Percentiles rank a stretch among this genome's conserved stretches.
Conservation (phyloP, 2,797 vertebrate genomes). For the Tokudaia tokunoshimensis region DNA sequence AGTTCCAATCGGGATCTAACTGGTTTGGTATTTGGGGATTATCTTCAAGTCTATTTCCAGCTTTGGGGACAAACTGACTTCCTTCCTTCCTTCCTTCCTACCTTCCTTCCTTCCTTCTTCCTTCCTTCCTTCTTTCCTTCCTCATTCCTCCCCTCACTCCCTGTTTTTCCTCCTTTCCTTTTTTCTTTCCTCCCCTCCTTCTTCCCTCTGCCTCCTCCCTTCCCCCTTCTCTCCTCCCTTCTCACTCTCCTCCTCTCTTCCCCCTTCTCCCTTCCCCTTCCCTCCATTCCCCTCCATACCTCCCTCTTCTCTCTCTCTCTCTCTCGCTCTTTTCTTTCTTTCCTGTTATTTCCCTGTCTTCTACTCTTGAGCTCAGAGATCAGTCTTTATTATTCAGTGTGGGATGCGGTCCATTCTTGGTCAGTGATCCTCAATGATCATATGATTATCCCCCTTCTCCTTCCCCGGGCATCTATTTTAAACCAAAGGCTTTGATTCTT, state of each 20-base stretch:
- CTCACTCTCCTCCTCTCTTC: too few relatives aligned
- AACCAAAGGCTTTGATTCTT: not conserved
- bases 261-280: too few relatives aligned
- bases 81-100: not conserved
- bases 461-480: not conserved
- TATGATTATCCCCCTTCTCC: not conserved
- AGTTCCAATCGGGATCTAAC: not conserved
- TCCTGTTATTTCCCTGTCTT: not conserved
- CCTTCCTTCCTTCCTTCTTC: not conserved
- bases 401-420: not conserved
- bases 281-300: not conserved
- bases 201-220: too few relatives aligned
- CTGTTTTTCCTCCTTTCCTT: fast-evolving
- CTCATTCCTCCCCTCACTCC: fast-evolving
- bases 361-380: not conserved
- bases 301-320: too few relatives aligned
- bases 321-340: too few relatives aligned
- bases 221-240: fast-evolving
- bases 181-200: too few relatives aligned
- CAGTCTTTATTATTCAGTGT: not conserved
- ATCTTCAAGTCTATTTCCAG: not conserved
- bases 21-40: not conserved
- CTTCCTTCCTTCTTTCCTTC: too few relatives aligned
- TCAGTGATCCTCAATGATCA: not conserved
- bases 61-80: not conserved